Evolutionary conservation across 2,888 invertebrate species (phyloP), one percentile per base, ranked within the genome.

Genomic region (Torymus tubicola): DNA sequence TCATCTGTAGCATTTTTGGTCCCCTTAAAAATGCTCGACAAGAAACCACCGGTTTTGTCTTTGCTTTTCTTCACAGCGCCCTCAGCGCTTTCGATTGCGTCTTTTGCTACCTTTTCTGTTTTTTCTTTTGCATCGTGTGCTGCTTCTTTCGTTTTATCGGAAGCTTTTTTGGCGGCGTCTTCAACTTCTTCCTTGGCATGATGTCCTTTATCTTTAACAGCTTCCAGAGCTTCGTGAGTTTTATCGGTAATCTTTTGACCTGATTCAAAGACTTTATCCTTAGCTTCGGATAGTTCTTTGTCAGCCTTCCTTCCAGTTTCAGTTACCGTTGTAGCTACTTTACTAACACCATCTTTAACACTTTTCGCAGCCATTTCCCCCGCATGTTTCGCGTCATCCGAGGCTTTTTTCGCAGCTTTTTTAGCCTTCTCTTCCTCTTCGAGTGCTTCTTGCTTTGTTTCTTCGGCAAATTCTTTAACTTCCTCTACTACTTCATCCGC

Each of bases 281-380:
- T 21, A 2, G 50, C 0, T 3, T 55, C 52, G 0, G 42, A 13
- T 24, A 68, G 1, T 1, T 0, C 42, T 10, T 65, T 21, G 10
- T 64, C 24, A 4, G 24, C 5, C 10, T 50, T 63, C 5, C 24
- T 14, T 12, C 61, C 67, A 2, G 52, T 21, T 31, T 18, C 13
- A 3, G 24, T 2, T 3, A 70, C 13, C 53, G 42, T 60, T 0
- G 1, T 3, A 1, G 42, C 16, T 13, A 85, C 83, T 53, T 85
- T 85, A 2, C 84, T 83, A 2, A 83, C 78, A 14, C 80, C 83
- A 50, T 84, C 76, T 10, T 92, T 92, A 85, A 92, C 92, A 85
- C 92, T 92, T 81, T 92, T 92, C 0, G 72, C 52, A 11, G 92
- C 64, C 18, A 92, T 92, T 76, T 91, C 91, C 5, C 92, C 91